Percentiles rank a stretch among this genome's conserved stretches.
These are phyloP conservation scores for western clawed frog (Xenopus tropicalis) DNA, from an alignment of 2,113 vertebrate species.

Conservation along the genomic window DNA sequence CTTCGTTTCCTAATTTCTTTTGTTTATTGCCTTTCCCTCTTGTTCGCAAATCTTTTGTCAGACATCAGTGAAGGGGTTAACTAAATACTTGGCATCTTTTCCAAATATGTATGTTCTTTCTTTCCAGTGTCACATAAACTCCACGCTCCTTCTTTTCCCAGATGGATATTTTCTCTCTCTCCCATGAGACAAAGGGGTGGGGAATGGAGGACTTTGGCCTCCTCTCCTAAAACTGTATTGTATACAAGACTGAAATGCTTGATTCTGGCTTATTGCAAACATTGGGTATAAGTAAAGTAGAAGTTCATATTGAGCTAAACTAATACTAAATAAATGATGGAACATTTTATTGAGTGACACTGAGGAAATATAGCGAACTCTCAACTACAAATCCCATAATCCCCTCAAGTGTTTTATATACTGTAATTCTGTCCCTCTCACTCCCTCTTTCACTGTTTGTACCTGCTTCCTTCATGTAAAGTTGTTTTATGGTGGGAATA, in stretches of 20 bases:
- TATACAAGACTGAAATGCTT: not conserved
- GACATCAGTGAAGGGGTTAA: constrained; percentile 9
- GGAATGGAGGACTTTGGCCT: not conserved
- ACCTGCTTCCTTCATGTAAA: no score
- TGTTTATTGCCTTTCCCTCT: not conserved
- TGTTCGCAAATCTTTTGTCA: no score
- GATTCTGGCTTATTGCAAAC: not conserved
- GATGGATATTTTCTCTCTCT: constrained; percentile 19
- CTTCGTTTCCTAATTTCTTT: not conserved
- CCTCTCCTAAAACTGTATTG: not conserved
- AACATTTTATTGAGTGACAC: no score
- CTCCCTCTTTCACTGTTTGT: no score
- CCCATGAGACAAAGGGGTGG: constrained; percentile 8
- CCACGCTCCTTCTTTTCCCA: constrained; percentile 36
- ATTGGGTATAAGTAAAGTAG: not conserved
- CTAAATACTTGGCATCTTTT: constrained; percentile 28
- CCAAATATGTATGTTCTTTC: constrained; percentile 11
- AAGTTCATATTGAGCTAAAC: no score
- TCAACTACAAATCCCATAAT: no score
- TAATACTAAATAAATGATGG: no score
- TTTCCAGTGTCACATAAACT: constrained; percentile 38
- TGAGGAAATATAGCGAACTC: no score
- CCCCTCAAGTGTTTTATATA: no score
- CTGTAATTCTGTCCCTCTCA: no score
- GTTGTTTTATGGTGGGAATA: no score